A percentile compares a stretch with the other conserved stretches of the same genome.
Conservation (phyloP, 2,113 vertebrate species). For the Hepsetus odoe region DNA sequence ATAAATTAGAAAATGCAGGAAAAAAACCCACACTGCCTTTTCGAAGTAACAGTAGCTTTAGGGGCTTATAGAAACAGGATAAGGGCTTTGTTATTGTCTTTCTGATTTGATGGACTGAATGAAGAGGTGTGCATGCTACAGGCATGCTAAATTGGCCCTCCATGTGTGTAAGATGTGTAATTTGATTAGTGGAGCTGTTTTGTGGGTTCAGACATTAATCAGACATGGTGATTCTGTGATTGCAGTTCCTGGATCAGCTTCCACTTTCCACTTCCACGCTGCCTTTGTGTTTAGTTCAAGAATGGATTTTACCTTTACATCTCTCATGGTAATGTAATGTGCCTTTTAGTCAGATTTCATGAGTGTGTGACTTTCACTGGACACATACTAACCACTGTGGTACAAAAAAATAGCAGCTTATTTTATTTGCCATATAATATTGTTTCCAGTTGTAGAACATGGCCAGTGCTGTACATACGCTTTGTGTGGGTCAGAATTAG, state of each 20-base stretch:
- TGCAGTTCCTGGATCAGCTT: slow-evolving; percentile 5
- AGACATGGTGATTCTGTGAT: neutral
- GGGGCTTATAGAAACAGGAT: too few relatives aligned
- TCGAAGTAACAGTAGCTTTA: too few relatives aligned
- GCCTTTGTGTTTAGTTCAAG: neutral
- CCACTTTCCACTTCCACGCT: neutral
- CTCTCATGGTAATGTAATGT: neutral
- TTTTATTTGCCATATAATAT: too few relatives aligned
- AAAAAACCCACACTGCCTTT: too few relatives aligned
- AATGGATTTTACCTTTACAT: neutral
- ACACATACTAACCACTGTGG: neutral
- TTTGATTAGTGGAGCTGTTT: slow-evolving; percentile 29
- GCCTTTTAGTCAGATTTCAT: neutral
- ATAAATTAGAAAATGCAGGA: neutral
- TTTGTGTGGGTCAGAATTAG: too few relatives aligned
- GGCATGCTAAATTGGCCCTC: slow-evolving; percentile 8
- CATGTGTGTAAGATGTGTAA: slow-evolving; percentile 13
- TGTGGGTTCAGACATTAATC: slow-evolving; percentile 20
- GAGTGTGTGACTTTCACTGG: neutral
- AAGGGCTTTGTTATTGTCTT: neutral
- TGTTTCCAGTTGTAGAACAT: too few relatives aligned
- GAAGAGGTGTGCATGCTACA: slow-evolving; percentile 1
- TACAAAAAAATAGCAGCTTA: too few relatives aligned
- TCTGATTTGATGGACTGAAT: neutral
- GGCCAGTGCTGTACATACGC: too few relatives aligned